Evolutionary conservation across 2,888 invertebrate genomes (phyloP).

Genomic region (Apomyelois bistriatella): DNA sequence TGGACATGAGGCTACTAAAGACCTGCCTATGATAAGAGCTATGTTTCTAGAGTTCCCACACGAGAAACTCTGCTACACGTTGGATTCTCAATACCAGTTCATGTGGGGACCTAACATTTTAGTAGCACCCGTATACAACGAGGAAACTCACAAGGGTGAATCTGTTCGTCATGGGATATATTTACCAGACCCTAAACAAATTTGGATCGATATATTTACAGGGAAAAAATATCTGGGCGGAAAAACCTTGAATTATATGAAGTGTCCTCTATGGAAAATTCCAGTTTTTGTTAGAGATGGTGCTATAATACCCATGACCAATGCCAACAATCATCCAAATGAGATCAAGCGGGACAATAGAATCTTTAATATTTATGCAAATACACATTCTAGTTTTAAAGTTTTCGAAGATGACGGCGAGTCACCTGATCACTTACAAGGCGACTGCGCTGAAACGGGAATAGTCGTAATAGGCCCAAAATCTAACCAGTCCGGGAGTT

Average conservation of each 20-base stretch:
- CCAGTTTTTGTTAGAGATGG: slow-evolving; percentile 67
- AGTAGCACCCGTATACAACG: slow-evolving; percentile 62
- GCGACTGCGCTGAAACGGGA: slow-evolving; percentile 45
- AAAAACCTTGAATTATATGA: slow-evolving; percentile 54
- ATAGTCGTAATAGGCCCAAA: slow-evolving; percentile 41
- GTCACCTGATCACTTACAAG: slow-evolving; percentile 48
- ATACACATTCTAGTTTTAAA: slow-evolving; percentile 41
- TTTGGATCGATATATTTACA: slow-evolving; percentile 66
- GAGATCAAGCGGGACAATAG: slow-evolving; percentile 53
- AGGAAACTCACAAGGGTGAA: slow-evolving; percentile 25
- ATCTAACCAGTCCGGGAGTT: slow-evolving; percentile 30
- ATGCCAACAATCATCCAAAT: slow-evolving; percentile 59
- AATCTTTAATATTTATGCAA: slow-evolving; percentile 57
- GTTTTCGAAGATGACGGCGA: slow-evolving; percentile 70
- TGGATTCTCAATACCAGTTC: slow-evolving; percentile 65
- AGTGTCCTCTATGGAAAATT: slow-evolving; percentile 62
- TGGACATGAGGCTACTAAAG: slow-evolving; percentile 49
- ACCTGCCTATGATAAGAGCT: slow-evolving; percentile 65
- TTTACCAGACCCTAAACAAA: slow-evolving; percentile 51
- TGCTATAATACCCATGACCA: slow-evolving; percentile 63
- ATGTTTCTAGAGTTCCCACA: slow-evolving; percentile 67
- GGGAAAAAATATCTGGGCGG: slow-evolving; percentile 66
- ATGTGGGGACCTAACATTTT: slow-evolving; percentile 72
- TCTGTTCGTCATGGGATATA: slow-evolving; percentile 54
- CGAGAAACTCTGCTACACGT: slow-evolving; percentile 48